These are phyloP conservation scores for Polyploca ridens DNA, from an alignment of 2,888 invertebrate genomes.

Conservation along the genomic window DNA sequence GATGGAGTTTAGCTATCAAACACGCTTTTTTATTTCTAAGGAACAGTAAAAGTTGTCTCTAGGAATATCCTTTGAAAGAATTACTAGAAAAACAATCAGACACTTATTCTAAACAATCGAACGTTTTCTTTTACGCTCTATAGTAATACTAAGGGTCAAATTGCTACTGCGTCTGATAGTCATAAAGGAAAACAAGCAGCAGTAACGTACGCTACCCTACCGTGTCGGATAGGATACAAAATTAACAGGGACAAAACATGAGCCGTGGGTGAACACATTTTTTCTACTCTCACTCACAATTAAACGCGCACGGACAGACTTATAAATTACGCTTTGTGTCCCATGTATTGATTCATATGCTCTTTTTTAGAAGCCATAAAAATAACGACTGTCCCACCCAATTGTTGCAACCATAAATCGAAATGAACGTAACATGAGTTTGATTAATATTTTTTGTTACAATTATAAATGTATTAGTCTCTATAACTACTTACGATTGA, in stretches of 20 bases:
- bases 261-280: constrained; percentile 46
- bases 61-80: not conserved
- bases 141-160: not conserved
- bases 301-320: constrained; percentile 61
- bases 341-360: constrained; percentile 70
- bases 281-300: constrained; percentile 59
- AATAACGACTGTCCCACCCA: constrained; percentile 72
- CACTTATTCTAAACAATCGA: not conserved
- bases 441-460: constrained; percentile 47
- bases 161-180: constrained; percentile 21
- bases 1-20: not conserved
- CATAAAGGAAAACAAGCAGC: constrained; percentile 44
- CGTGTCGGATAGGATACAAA: constrained; percentile 64
- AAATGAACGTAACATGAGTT: constrained; percentile 52
- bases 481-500: not conserved
- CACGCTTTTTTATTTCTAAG: too few relatives aligned
- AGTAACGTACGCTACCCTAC: constrained; percentile 46
- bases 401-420: constrained; percentile 73
- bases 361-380: constrained; percentile 77
- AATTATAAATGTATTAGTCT: constrained; percentile 22
- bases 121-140: not conserved
- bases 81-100: not conserved
- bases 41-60: too few relatives aligned
- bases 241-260: constrained; percentile 62
- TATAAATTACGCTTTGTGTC: constrained; percentile 74